Evolutionary conservation across 2,797 vertebrate genomes (phyloP).

Genomic region (Enteromius anoplus): DNA sequence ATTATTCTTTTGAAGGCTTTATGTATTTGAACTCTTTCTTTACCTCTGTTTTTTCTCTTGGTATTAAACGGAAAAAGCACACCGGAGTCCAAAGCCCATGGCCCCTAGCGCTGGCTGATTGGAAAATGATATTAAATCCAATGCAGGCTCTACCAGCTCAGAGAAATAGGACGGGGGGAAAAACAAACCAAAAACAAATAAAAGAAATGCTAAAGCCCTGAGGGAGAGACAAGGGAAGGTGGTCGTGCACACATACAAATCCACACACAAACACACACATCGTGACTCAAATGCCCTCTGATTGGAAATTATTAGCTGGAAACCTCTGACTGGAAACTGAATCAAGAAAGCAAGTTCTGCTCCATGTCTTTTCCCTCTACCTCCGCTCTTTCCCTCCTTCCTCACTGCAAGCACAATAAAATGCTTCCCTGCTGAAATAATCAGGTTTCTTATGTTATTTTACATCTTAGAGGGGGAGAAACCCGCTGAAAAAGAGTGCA

Average conservation of each 20-base stretch:
- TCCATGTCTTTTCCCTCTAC: constrained; percentile 47
- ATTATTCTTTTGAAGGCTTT: constrained; percentile 69
- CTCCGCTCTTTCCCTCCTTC: constrained; percentile 19
- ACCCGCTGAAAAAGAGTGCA: constrained; percentile 53
- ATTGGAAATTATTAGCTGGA: constrained; percentile 74
- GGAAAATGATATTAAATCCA: constrained; percentile 80
- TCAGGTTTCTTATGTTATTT: constrained; percentile 67
- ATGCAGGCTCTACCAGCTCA: constrained; percentile 66
- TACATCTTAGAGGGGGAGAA: constrained; percentile 60
- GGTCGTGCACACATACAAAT: constrained; percentile 54
- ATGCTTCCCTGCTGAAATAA: constrained; percentile 63
- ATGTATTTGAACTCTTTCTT: constrained; percentile 57
- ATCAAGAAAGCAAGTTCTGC: constrained; percentile 69
- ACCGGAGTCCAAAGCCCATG: constrained; percentile 70
- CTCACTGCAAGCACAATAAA: constrained; percentile 57
- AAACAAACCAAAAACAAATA: constrained; percentile 70
- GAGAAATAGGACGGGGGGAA: constrained; percentile 11
- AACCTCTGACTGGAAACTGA: constrained; percentile 68
- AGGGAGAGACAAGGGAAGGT: constrained; percentile 57
- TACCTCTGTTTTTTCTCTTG: constrained; percentile 57
- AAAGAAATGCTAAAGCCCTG: constrained; percentile 69
- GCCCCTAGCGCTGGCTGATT: constrained; percentile 74
- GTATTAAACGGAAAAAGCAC: constrained; percentile 72
- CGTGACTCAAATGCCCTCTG: constrained; percentile 68
- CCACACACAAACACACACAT: constrained; percentile 51